These are phyloP conservation scores for Drosophila emarginata DNA, from an alignment of 2,888 invertebrate genomes.

Conservation along the genomic window DNA sequence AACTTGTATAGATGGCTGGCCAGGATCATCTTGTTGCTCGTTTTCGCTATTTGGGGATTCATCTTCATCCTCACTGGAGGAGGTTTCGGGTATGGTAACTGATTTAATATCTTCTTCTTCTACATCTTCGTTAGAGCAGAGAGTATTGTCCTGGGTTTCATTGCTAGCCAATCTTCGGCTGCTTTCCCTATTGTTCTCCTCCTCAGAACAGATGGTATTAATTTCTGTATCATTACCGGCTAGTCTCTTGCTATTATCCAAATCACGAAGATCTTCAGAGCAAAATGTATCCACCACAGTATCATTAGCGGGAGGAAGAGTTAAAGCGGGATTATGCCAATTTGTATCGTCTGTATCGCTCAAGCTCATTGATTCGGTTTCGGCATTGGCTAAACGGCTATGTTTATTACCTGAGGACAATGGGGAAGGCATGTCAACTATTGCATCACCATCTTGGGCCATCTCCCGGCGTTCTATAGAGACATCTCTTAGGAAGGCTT, in stretches of 20 bases:
- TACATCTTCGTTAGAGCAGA: background rate
- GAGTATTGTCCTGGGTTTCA: background rate
- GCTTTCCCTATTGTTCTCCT: background rate
- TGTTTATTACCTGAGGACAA: slow-evolving; percentile 9
- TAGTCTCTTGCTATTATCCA: slow-evolving; percentile 38
- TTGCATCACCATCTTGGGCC: slow-evolving; percentile 30
- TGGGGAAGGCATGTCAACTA: slow-evolving; percentile 7
- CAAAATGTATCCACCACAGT: slow-evolving; percentile 45
- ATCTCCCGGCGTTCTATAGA: slow-evolving; percentile 61
- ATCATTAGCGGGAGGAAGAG: slow-evolving; percentile 33
- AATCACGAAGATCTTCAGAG: slow-evolving; percentile 18
- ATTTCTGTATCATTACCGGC: slow-evolving; percentile 51
- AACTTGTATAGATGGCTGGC: slow-evolving; percentile 64
- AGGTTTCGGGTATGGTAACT: slow-evolving; percentile 48
- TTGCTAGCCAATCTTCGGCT: slow-evolving; percentile 25
- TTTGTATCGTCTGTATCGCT: slow-evolving; percentile 25
- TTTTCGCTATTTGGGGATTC: slow-evolving; percentile 7
- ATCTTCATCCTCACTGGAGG: slow-evolving; percentile 65
- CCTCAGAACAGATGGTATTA: slow-evolving; percentile 35
- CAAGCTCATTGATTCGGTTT: slow-evolving; percentile 75
- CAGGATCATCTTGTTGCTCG: background rate
- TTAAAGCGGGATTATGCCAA: slow-evolving; percentile 1
- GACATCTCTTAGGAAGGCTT: slow-evolving; percentile 79
- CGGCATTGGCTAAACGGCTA: slow-evolving; percentile 61
- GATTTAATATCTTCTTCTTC: background rate